Evolutionary conservation across 2,113 vertebrate genomes (phyloP).

Genomic region (Barbus barbus): DNA sequence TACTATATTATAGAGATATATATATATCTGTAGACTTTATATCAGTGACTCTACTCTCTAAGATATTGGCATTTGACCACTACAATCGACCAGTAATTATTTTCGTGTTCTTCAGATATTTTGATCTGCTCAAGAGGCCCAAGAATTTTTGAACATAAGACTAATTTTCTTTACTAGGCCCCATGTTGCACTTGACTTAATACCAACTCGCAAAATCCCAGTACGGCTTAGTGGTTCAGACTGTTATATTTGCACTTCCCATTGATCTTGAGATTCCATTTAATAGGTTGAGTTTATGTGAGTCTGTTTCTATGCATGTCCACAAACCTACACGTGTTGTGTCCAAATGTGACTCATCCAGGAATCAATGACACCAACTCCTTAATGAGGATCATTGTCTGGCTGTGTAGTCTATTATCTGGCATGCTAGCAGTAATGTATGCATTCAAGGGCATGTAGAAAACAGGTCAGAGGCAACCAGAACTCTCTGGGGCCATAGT

Average conservation of each 20-base stretch:
- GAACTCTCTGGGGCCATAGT: constrained; percentile 3
- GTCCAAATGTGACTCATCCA: neutral
- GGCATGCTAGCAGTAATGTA: neutral
- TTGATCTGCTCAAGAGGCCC: neutral
- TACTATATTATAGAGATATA: too few species aligned
- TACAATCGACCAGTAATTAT: too few species aligned
- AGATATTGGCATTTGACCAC: neutral
- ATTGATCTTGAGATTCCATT: constrained; percentile 15
- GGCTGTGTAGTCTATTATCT: neutral
- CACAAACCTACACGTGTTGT: constrained; percentile 44
- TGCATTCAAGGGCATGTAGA: neutral
- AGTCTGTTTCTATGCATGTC: constrained; percentile 20
- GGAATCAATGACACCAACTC: neutral
- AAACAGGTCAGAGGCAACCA: neutral
- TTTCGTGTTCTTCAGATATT: neutral
- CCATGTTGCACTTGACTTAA: neutral
- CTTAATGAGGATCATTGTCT: neutral
- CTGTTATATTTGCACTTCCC: neutral
- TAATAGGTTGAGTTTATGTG: constrained; percentile 27
- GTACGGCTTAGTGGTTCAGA: neutral
- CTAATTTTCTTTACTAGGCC: constrained; percentile 2
- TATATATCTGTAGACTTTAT: too few species aligned
- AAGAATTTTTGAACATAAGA: neutral
- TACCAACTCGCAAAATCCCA: constrained; percentile 6
- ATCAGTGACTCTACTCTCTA: too few species aligned